These are phyloP conservation scores for Shargacucullia verbasci DNA, from an alignment of 2,888 invertebrate genomes.

Conservation along the genomic window DNA sequence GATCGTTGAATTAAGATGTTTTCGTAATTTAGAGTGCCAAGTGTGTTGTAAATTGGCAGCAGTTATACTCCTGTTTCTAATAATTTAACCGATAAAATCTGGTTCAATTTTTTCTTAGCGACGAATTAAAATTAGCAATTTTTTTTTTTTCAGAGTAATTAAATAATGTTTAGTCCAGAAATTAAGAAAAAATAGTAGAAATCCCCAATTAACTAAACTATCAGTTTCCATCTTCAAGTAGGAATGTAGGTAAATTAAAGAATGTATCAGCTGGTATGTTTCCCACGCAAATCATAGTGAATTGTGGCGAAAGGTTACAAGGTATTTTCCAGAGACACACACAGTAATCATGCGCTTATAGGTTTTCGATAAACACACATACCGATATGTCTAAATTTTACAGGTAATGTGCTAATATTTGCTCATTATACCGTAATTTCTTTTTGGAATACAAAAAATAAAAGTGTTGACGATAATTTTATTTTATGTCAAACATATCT, in stretches of 20 bases:
- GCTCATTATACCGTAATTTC: too few species aligned
- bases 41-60: slow-evolving; percentile 31
- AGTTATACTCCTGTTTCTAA: slow-evolving; percentile 14
- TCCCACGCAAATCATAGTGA: slow-evolving; percentile 50
- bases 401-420: too few species aligned
- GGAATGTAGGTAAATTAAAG: slow-evolving; percentile 26
- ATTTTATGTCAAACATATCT: too few species aligned
- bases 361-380: not conserved
- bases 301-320: slow-evolving; percentile 26
- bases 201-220: slow-evolving; percentile 2
- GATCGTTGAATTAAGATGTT: slow-evolving; percentile 36
- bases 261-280: slow-evolving; percentile 36
- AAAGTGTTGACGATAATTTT: too few species aligned
- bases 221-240: slow-evolving; percentile 32
- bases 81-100: slow-evolving; percentile 28
- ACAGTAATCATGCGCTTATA: slow-evolving; percentile 13
- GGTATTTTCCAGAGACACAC: slow-evolving; percentile 25
- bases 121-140: not conserved
- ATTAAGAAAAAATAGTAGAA: not conserved
- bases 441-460: too few species aligned
- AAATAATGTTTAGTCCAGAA: not conserved
- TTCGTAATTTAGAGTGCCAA: slow-evolving; percentile 35
- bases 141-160: not conserved
- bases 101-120: slow-evolving; percentile 13
- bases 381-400: too few species aligned